Base-by-base conservation (phyloP, 2,888 invertebrate species). In the Eumacrocentrus americanus region DNA sequence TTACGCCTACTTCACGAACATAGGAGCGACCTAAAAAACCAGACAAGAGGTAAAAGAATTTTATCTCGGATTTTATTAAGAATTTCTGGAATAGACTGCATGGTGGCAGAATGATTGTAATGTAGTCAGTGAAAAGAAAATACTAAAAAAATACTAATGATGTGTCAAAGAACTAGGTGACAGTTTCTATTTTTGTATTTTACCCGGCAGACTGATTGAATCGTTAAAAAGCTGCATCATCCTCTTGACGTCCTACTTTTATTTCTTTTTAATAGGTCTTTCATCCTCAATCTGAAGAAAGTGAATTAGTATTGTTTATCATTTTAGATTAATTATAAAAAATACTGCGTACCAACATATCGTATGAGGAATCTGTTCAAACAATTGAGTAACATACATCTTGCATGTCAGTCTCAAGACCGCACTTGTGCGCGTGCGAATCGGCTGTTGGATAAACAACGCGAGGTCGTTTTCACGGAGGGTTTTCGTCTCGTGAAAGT, bases 181-280 rank as follows among this genome's bases (percentile, higher is more conserved):
- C 69, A 68, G 64, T 62, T 64, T 65, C 67, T 69, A 69, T 69
- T 69, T 69, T 60, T 54, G 69, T n/a, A n/a, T n/a, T 65, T 62
- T 59, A 12, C 58, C 57, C 42, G 55, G 46, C 55, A 47, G 55
- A 54, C 51, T 40, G 50, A 37, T 52, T 38, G 51, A 44, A 34
- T 25, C 34, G 35, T 18, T 35, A 50, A n/a, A n/a, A n/a, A n/a
- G n/a, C n/a, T n/a, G n/a, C n/a, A n/a, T n/a, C n/a, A n/a, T n/a
- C n/a, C n/a, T n/a, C n/a, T n/a, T n/a, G n/a, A n/a, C n/a, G n/a
- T n/a, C n/a, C n/a, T n/a, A n/a, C n/a, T n/a, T n/a, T n/a, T n/a
- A n/a, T n/a, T n/a, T n/a, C n/a, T n/a, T n/a, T n/a, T n/a, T n/a
- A n/a, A n/a, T n/a, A n/a, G n/a, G n/a, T n/a, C n/a, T n/a, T n/a